Base-by-base conservation (phyloP, 2,113 vertebrate species). In the Protomyctophum bolini region DNA sequence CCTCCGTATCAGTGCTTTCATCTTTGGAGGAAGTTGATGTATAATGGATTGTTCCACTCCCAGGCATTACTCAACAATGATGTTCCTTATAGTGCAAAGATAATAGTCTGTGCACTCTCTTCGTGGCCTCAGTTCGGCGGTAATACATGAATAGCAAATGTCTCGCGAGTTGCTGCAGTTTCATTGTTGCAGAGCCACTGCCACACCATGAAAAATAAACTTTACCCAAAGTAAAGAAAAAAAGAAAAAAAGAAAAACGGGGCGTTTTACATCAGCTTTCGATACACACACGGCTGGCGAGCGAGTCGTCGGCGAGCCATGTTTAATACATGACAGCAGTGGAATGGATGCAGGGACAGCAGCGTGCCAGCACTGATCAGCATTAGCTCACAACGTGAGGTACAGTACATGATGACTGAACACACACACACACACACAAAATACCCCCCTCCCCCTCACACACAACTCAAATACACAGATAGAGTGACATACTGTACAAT, bases 331-430 rank as follows among this genome's bases (percentile, higher is more conserved):
- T 58, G 51, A 56, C 46, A 63, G 9, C 58, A n/a, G 46, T 62
- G 45, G 6, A 41, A 54, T 46, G 1, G 41, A 49, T 57, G 29
- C 11, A 61, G 50, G 47, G 46, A 60, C 77, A 69, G 47, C 64
- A 59, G 9, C 57, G 72, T 80, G 60, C 66, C 70, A 65, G 67
- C 74, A 47, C 41, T 8, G 47, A 48, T 68, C 51, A 68, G 1
- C 48, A n/a, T 66, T 49, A 21, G 11, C 56, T 0, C 0, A 63
- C 11, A 60, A 65, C 41, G 11, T 50, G 3, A 12, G 56, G 15
- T 14, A 56, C 11, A 56, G 21, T 7, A 14, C 54, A n/a, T 6
- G 6, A 10, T n/a, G 7, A 56, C 11, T n/a, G 14, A 7, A n/a
- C 54, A 56, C 54, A n/a, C 54, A 59, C 58, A 33, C 58, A 59